Evolutionary conservation across 2,113 vertebrate genomes (phyloP), one percentile per base, ranked within the genome.

Genomic region (Anas platyrhynchos): DNA sequence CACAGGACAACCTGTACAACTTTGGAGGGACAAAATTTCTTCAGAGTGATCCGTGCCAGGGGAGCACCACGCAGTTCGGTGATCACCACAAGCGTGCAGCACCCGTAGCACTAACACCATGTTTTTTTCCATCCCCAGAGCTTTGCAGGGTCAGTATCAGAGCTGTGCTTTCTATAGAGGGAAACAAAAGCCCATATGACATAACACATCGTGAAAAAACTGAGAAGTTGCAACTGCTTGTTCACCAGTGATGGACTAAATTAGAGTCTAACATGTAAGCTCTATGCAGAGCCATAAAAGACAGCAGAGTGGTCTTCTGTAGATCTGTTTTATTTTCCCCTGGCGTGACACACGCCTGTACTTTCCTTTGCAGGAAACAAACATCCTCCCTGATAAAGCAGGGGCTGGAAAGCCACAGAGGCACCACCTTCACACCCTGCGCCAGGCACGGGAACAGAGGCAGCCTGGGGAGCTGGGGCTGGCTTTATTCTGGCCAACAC

Each of bases 341-440:
- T 80, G 44, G 71, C 0, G 0, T 91, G 87, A 93, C 81, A 92
- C 46, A 63, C 1, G 23, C 85, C 75, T 73, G 48, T 36, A 55
- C 54, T 85, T 92, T 92, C 58, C 71, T 83, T 91, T 55, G 22
- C 62, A 73, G 67, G 63, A 97, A 97, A 86, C 50, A 88, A 92
- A 90, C 73, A 88, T 86, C 76, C 59, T 92, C 41, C 83, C 74
- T 55, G 63, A 86, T 76, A 73, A 88, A 77, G 67, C 62, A 58
- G 48, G 48, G 69, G 44, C 63, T 91, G 55, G 31, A 88, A 82
- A 93, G 80, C 41, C 59, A 90, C 71, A 54, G 80, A 88, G 48
- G 48, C 54, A 73, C 48, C 58, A 73, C 16, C 5, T 7, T 5
- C 74, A 55, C 1, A 7, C 66, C 78, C 56, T 59, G 36, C 56